Conservation (phyloP, 2,113 vertebrate species). For the Mormyrus lacerda region DNA sequence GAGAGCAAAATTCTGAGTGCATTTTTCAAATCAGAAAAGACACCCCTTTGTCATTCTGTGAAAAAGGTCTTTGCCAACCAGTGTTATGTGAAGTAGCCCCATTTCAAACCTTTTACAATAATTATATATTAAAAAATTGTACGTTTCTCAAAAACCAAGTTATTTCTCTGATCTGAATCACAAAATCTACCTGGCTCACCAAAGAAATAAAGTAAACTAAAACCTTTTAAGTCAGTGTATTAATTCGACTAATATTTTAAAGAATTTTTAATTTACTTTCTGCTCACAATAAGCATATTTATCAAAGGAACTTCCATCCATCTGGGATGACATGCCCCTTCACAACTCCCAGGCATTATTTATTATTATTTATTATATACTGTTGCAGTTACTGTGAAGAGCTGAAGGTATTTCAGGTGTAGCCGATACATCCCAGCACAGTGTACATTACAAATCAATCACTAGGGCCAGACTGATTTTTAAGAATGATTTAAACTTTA, state of each 20-base stretch:
- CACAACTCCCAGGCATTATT: neutral
- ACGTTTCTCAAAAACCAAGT: neutral
- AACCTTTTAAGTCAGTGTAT: neutral
- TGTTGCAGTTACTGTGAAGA: neutral
- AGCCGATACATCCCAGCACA: neutral
- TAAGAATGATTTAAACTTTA: constrained; percentile 10
- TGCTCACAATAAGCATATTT: neutral
- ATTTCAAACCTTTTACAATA: neutral
- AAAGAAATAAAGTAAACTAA: neutral
- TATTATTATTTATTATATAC: neutral
- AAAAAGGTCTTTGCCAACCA: neutral
- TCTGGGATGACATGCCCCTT: neutral
- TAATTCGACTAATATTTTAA: neutral
- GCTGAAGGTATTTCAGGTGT: neutral
- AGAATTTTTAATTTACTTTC: neutral
- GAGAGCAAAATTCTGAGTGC: no score
- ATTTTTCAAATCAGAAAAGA: neutral
- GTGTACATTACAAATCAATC: neutral
- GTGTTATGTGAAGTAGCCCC: neutral
- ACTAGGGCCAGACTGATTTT: neutral
- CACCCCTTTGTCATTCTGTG: neutral
- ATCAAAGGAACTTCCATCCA: neutral
- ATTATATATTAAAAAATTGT: no score
- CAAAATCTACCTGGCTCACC: neutral
- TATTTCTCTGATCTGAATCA: neutral